Evolutionary conservation across 2,797 vertebrate genomes (phyloP).

Genomic region (Tapirus indicus): DNA sequence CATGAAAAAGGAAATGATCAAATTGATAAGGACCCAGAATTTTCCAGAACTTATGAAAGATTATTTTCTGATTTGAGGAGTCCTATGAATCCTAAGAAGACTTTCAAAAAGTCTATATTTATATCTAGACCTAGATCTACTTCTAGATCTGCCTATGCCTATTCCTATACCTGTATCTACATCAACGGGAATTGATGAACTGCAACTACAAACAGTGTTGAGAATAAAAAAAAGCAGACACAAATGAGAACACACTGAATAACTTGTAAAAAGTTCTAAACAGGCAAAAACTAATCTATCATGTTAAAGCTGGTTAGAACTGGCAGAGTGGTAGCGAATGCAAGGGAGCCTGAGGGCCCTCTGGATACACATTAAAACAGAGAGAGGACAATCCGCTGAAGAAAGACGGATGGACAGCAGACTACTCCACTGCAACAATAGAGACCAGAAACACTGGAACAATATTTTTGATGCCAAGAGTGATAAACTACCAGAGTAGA

Average conservation of each 20-base stretch:
- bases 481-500: background rate
- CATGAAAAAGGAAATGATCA: background rate
- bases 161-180: background rate
- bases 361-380: background rate
- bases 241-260: background rate
- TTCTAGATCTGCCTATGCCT: background rate
- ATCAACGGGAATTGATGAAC: background rate
- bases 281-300: background rate
- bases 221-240: background rate
- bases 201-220: background rate
- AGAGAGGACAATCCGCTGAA: background rate
- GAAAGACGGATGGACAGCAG: background rate
- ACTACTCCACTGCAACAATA: background rate
- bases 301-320: background rate
- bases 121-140: background rate
- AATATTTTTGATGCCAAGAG: background rate
- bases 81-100: background rate
- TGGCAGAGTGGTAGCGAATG: background rate
- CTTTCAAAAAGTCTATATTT: background rate
- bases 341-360: background rate
- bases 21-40: background rate
- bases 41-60: background rate
- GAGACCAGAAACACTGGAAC: background rate
- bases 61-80: background rate
- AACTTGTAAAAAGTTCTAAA: background rate